Evolutionary conservation across 2,113 vertebrate genomes (phyloP).

Genomic region (Actenoides hombroni): DNA sequence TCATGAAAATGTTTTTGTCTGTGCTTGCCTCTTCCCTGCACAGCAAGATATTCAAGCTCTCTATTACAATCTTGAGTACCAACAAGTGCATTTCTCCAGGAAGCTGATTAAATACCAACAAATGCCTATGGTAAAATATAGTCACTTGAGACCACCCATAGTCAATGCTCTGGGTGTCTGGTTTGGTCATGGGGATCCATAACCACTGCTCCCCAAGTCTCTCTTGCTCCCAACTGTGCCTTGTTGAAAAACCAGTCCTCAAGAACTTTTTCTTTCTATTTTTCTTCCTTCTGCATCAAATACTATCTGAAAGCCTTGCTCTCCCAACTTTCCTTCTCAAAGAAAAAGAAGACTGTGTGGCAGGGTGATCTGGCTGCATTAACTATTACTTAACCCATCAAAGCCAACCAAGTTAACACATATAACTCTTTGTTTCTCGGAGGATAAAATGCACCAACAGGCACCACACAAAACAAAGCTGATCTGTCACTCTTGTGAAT

Average conservation of each 20-base stretch:
- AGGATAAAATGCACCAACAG: conserved; percentile 5
- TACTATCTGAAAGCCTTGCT: neutral
- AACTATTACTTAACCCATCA: neutral
- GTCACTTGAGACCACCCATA: neutral
- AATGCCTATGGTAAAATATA: neutral
- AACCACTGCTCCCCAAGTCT: neutral
- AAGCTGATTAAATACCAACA: neutral
- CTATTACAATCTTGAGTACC: neutral
- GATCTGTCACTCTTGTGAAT: neutral
- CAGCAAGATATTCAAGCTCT: neutral
- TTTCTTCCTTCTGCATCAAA: neutral
- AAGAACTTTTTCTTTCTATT: neutral
- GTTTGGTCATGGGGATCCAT: neutral
- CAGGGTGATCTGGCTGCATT: neutral
- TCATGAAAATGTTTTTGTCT: neutral
- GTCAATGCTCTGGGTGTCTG: neutral
- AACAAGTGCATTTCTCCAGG: neutral
- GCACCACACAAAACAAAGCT: conserved; percentile 8
- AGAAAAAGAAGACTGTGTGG: neutral
- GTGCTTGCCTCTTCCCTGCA: neutral
- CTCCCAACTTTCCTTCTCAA: neutral
- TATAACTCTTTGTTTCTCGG: neutral
- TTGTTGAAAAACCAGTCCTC: neutral
- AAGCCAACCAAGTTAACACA: neutral
- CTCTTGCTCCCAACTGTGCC: neutral